These are phyloP conservation scores for Diachrysia chrysitis DNA, from an alignment of 2,888 invertebrate genomes.

Conservation along the genomic window DNA sequence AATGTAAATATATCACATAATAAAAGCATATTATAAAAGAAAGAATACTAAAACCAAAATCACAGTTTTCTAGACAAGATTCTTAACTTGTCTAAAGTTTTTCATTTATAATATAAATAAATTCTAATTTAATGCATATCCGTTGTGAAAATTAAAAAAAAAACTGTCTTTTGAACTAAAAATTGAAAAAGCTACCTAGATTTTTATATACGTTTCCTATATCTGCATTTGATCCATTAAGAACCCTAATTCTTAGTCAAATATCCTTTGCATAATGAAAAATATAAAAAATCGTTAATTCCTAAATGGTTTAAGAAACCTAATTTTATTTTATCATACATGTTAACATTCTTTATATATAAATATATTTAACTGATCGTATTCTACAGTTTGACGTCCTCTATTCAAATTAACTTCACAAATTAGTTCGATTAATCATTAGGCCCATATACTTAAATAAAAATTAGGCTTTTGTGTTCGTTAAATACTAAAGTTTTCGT, in stretches of 20 bases:
- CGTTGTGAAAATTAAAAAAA: slow-evolving; percentile 75
- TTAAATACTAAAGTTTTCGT: slow-evolving; percentile 64
- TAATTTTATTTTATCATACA: slow-evolving; percentile 85
- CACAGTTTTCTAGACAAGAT: slow-evolving; percentile 86
- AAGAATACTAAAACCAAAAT: slow-evolving; percentile 88
- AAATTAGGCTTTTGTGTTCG: slow-evolving; percentile 82
- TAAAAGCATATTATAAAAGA: slow-evolving; percentile 79
- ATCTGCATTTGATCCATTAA: slow-evolving; percentile 71
- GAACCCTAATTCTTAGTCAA: slow-evolving; percentile 81
- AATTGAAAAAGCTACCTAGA: slow-evolving; percentile 78
- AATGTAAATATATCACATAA: slow-evolving; percentile 83
- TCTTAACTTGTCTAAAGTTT: slow-evolving; percentile 82
- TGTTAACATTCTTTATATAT: slow-evolving; percentile 86
- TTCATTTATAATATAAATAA: slow-evolving; percentile 82
- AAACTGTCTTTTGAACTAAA: slow-evolving; percentile 85
- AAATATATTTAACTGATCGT: slow-evolving; percentile 78
- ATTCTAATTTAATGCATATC: slow-evolving; percentile 76
- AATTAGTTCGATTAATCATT: slow-evolving; percentile 82
- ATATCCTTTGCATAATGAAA: slow-evolving; percentile 86
- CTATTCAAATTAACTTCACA: slow-evolving; percentile 62
- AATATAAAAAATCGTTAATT: slow-evolving; percentile 87
- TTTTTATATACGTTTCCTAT: slow-evolving; percentile 79
- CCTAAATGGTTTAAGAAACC: slow-evolving; percentile 87
- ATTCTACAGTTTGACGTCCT: slow-evolving; percentile 71
- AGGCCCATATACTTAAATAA: slow-evolving; percentile 83